A percentile compares a stretch with the other conserved stretches of the same genome.
Evolutionary conservation across 2,888 invertebrate genomes (phyloP).

Genomic region (Cotesia congregata): DNA sequence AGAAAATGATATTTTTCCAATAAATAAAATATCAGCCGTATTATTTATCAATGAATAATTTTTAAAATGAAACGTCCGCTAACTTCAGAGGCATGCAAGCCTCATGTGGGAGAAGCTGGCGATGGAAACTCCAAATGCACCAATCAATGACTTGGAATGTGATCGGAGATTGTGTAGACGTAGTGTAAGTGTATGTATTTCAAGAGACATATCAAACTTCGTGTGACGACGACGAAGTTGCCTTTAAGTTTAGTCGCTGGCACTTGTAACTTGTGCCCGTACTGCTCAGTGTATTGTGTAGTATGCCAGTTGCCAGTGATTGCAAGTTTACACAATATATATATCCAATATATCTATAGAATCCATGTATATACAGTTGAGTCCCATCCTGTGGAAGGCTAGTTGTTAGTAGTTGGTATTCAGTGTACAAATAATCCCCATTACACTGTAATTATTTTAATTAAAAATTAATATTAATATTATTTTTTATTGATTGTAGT

Average conservation of each 20-base stretch:
- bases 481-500: neutral
- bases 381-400: neutral
- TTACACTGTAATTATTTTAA: conserved; percentile 10
- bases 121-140: too few species aligned
- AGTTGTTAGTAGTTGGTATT: neutral
- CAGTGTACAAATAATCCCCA: conserved; percentile 8
- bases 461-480: neutral
- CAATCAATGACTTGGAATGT: too few species aligned
- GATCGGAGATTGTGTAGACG: too few species aligned
- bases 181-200: too few species aligned
- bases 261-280: neutral
- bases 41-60: too few species aligned
- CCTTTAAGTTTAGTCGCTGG: neutral
- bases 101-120: too few species aligned
- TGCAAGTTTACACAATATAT: conserved; percentile 7
- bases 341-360: neutral
- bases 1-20: too few species aligned
- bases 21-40: too few species aligned
- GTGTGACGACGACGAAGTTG: neutral
- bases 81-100: too few species aligned
- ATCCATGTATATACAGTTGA: neutral
- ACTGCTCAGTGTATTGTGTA: neutral
- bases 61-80: too few species aligned
- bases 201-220: neutral
- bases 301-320: conserved; percentile 7